Conservation (phyloP, 2,888 invertebrate species). For the Thecophora atra region DNA sequence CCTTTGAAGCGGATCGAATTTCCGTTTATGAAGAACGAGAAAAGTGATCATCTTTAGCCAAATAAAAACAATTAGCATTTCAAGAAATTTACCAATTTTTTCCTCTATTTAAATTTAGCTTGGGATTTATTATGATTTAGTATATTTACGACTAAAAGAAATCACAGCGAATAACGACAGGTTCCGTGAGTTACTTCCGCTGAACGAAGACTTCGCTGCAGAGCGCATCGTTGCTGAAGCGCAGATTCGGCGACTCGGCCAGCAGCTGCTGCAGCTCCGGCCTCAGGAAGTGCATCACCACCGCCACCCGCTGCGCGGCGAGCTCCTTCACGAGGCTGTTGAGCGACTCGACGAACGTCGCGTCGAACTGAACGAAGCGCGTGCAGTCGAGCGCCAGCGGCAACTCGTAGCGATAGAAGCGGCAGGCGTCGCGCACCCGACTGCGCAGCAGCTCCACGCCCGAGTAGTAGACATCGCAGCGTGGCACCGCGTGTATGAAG, state of each 20-base stretch:
- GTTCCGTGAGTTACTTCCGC: conserved; percentile 27
- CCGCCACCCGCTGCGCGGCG: conserved; percentile 68
- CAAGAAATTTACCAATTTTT: too few relatives aligned
- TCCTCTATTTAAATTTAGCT: too few relatives aligned
- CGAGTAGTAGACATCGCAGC: conserved; percentile 76
- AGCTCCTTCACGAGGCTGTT: conserved; percentile 70
- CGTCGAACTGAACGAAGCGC: conserved; percentile 74
- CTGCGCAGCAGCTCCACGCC: conserved; percentile 74
- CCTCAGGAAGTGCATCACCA: conserved; percentile 61
- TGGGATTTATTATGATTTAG: too few relatives aligned
- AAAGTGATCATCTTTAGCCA: too few relatives aligned
- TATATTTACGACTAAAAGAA: too few relatives aligned
- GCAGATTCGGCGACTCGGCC: conserved; percentile 48
- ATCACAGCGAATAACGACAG: background rate
- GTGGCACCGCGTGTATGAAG: conserved; percentile 72
- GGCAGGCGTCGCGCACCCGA: conserved; percentile 68
- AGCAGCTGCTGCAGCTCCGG: conserved; percentile 50
- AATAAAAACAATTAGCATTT: too few relatives aligned
- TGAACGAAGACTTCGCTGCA: conserved; percentile 38
- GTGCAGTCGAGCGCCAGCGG: conserved; percentile 74
- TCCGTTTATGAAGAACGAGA: too few relatives aligned
- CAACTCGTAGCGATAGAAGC: conserved; percentile 64
- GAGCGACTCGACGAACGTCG: conserved; percentile 73
- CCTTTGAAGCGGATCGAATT: too few relatives aligned
- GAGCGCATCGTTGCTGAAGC: conserved; percentile 49